Evolutionary conservation across 2,888 invertebrate genomes (phyloP).

Genomic region (Orthosia cruda): DNA sequence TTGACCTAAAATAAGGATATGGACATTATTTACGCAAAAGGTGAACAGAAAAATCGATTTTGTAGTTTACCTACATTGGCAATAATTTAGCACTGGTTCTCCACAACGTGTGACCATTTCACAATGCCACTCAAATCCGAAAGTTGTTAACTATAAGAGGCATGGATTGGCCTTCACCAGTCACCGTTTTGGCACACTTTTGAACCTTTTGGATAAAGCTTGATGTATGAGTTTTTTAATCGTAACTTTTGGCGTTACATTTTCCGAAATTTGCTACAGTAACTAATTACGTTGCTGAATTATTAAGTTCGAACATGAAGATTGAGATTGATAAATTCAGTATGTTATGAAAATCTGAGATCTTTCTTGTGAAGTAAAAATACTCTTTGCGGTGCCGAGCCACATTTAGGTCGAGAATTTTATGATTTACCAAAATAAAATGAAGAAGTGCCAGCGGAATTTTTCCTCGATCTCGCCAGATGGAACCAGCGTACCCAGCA

Average conservation of each 20-base stretch:
- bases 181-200: constrained; percentile 1
- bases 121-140: not conserved
- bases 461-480: too few relatives aligned
- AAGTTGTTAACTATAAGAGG: constrained; percentile 5
- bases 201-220: constrained; percentile 5
- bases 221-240: not conserved
- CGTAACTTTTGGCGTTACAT: not conserved
- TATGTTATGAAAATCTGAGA: too few relatives aligned
- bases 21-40: not conserved
- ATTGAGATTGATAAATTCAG: too few relatives aligned
- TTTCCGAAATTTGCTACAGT: not conserved
- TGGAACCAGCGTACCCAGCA: too few relatives aligned
- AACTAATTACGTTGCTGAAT: not conserved
- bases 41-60: not conserved
- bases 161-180: constrained; percentile 5
- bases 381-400: too few relatives aligned
- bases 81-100: not conserved
- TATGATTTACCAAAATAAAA: too few relatives aligned
- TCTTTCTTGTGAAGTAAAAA: too few relatives aligned
- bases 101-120: constrained; percentile 1
- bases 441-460: too few relatives aligned
- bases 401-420: too few relatives aligned
- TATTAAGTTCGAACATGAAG: too few relatives aligned
- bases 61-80: not conserved
- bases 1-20: too few relatives aligned